Evolutionary conservation across 1,140 invertebrate species (phyloP).

Genomic region (Drosophila pallidifrons): DNA sequence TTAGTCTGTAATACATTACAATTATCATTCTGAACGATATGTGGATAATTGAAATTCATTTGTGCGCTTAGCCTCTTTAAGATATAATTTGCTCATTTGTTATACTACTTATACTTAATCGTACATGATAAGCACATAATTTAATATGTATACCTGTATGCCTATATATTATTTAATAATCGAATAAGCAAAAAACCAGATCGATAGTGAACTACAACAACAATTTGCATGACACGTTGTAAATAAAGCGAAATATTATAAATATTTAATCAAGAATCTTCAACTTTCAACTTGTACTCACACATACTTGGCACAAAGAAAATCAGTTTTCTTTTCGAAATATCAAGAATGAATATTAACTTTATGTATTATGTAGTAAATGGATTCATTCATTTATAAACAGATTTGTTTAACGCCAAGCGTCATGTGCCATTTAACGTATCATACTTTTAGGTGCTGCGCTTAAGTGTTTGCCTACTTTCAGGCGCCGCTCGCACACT

Average conservation of each 20-base stretch:
- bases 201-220: conserved; percentile 32
- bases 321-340: not conserved
- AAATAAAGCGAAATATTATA: conserved; percentile 63
- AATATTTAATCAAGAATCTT: conserved; percentile 39
- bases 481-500: conserved; percentile 17
- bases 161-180: conserved; percentile 57
- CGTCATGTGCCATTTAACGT: conserved; percentile 34
- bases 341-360: not conserved
- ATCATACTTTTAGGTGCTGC: conserved; percentile 22
- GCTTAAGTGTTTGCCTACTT: conserved; percentile 27
- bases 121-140: not conserved
- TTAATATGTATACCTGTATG: conserved; percentile 44
- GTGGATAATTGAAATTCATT: conserved; percentile 32
- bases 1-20: conserved; percentile 24
- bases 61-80: conserved; percentile 50
- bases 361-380: no score
- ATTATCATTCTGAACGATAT: conserved; percentile 46
- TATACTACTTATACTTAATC: conserved; percentile 22
- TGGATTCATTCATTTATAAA: not conserved
- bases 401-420: conserved; percentile 26
- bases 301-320: conserved; percentile 9
- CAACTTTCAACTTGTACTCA: conserved; percentile 9
- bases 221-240: conserved; percentile 63
- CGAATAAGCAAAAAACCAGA: conserved; percentile 36
- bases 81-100: conserved; percentile 54